Conservation (phyloP, 2,797 vertebrate genomes). For the Notolabrus celidotus region DNA sequence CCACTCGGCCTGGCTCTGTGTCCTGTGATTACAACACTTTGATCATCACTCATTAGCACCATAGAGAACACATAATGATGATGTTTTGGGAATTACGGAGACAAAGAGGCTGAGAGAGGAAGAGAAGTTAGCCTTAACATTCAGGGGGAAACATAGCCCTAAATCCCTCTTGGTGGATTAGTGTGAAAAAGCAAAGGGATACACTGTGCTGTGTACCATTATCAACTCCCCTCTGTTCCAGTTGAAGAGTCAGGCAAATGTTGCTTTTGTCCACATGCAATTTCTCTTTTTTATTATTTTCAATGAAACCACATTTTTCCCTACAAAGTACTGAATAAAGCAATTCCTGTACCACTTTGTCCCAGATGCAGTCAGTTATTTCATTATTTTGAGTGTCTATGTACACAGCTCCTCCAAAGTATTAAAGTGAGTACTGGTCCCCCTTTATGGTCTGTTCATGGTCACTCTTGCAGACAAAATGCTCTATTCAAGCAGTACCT, state of each 20-base stretch:
- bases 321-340: slow-evolving; percentile 26
- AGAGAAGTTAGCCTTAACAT: slow-evolving; percentile 11
- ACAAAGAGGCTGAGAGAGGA: slow-evolving; percentile 1
- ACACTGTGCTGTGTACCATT: slow-evolving; percentile 32
- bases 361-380: neutral
- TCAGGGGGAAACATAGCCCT: neutral
- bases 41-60: slow-evolving; percentile 66
- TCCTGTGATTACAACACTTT: slow-evolving; percentile 58
- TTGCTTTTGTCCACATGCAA: neutral
- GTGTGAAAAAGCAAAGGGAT: slow-evolving; percentile 7
- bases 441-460: slow-evolving; percentile 23
- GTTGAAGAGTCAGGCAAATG: slow-evolving; percentile 10
- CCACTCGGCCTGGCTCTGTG: slow-evolving; percentile 28
- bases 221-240: slow-evolving; percentile 1
- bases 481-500: neutral
- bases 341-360: slow-evolving; percentile 9
- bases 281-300: neutral
- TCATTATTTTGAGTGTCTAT: neutral
- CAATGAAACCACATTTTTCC: slow-evolving; percentile 7
- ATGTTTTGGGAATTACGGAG: slow-evolving; percentile 62
- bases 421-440: slow-evolving; percentile 4
- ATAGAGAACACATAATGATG: slow-evolving; percentile 30
- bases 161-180: slow-evolving; percentile 23
- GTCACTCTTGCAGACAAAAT: slow-evolving; percentile 22
- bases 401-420: slow-evolving; percentile 15